Base-by-base conservation (phyloP, 2,888 invertebrate genomes). In the Lordiphosa andalusiaca region DNA sequence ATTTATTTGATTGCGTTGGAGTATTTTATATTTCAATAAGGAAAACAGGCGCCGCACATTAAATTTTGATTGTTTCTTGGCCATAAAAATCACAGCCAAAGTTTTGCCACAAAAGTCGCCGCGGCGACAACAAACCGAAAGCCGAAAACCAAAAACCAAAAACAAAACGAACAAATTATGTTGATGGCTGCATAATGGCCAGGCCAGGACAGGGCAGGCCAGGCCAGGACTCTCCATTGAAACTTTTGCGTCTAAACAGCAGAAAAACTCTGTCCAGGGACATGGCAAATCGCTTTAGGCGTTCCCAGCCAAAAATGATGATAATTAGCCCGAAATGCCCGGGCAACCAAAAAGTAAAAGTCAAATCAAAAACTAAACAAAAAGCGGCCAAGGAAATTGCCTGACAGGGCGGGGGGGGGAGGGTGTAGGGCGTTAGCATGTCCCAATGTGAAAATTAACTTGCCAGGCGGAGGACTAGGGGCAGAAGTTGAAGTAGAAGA, bases 391-490 rank as follows among this genome's bases (percentile, higher is more conserved):
- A 66, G 69, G 71, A 77, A 75, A 72, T 77, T 74, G 78, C 78
- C 67, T 46, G 13, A 19, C 35, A 21, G 35, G n/a, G n/a, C 2
- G n/a, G n/a, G 2, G 25, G 21, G 21, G 16, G 21, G n/a, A n/a
- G n/a, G n/a, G n/a, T n/a, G n/a, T n/a, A 12, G 60, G 53, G 13
- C 13, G 6, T 13, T 46, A 42, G 53, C 78, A 60, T 67, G 80
- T 78, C 75, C 84, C 80, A 80, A 78, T 73, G 84, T 67, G 83
- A 80, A 87, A 86, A 87, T 87, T 87, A 87, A 87, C 85, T 87
- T 84, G 77, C 76, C 74, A 76, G 85, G 80, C 80, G 75, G 53
- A 47, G 49, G 25, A 36, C n/a, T 23, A 30, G 19, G 48, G 16
- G 19, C 2, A 19, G 19, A 3, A 19, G 19, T 19, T 52, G 53